These are phyloP conservation scores for Ictalurus punctatus DNA, from an alignment of 2,113 vertebrate genomes.

Conservation along the genomic window DNA sequence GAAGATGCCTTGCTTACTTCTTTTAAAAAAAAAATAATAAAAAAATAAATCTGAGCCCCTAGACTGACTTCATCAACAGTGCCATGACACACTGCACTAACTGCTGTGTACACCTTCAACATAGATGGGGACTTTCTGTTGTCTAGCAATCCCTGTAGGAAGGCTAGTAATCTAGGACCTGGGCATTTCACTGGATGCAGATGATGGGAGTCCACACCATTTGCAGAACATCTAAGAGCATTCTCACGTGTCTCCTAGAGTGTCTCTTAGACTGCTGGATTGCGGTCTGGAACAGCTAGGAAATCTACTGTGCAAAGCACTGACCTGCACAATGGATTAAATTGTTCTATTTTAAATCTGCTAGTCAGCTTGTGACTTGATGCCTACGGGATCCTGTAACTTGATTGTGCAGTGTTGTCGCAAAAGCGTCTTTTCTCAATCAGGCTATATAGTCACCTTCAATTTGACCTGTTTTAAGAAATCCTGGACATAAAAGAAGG, in stretches of 20 bases:
- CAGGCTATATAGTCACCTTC: background rate
- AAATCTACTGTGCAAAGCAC: background rate
- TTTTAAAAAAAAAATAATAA: no score
- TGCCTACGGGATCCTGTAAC: background rate
- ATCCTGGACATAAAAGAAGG: no score
- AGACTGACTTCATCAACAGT: background rate
- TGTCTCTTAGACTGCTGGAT: background rate
- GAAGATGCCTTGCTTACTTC: background rate
- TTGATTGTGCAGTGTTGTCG: background rate
- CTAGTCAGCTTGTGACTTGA: background rate
- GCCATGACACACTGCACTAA: background rate
- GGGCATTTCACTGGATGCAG: background rate
- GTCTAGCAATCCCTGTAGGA: background rate
- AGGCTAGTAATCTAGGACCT: background rate
- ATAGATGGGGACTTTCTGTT: background rate
- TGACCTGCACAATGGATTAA: background rate
- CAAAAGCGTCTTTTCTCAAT: background rate
- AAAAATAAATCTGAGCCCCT: background rate
- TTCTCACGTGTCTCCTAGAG: background rate
- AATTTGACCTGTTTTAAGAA: background rate
- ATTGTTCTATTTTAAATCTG: background rate
- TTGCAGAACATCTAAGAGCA: background rate
- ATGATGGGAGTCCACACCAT: background rate
- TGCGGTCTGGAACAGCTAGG: background rate
- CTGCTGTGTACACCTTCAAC: background rate